Conservation (phyloP, 2,888 invertebrate species). For the Ophraella communa region DNA sequence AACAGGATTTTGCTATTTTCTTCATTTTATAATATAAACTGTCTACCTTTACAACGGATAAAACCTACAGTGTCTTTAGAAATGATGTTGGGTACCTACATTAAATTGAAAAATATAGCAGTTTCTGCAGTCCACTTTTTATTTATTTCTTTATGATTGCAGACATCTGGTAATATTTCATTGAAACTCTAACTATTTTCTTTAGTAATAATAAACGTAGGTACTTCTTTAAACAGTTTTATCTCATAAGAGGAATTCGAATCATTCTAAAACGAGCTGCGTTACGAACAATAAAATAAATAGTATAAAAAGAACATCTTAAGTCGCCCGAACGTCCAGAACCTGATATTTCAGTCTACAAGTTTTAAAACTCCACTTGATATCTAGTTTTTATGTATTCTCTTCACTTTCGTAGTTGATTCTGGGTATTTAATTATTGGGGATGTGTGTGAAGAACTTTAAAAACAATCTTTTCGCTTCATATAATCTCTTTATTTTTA, state of each 20-base stretch:
- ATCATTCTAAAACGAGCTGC: not conserved
- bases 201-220: not conserved
- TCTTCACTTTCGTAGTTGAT: not conserved
- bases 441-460: not conserved
- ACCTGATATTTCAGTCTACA: constrained; percentile 2
- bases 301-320: not conserved
- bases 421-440: not conserved
- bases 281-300: not conserved
- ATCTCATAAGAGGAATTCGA: not conserved
- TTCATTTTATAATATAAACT: constrained; percentile 15
- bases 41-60: not conserved
- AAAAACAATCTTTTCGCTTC: too few species aligned
- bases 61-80: not conserved
- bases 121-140: too few species aligned
- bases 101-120: not conserved
- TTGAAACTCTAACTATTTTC: too few species aligned
- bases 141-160: too few species aligned
- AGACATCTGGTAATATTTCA: too few species aligned
- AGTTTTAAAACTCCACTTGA: not conserved
- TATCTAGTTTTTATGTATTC: constrained; percentile 1
- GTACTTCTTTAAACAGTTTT: not conserved
- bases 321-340: not conserved
- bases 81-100: too few species aligned
- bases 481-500: too few species aligned
- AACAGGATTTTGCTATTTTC: constrained; percentile 5